Evolutionary conservation across 1,140 invertebrate genomes (phyloP), one percentile per base, ranked within the genome.

Genomic region (Cydia amplana): DNA sequence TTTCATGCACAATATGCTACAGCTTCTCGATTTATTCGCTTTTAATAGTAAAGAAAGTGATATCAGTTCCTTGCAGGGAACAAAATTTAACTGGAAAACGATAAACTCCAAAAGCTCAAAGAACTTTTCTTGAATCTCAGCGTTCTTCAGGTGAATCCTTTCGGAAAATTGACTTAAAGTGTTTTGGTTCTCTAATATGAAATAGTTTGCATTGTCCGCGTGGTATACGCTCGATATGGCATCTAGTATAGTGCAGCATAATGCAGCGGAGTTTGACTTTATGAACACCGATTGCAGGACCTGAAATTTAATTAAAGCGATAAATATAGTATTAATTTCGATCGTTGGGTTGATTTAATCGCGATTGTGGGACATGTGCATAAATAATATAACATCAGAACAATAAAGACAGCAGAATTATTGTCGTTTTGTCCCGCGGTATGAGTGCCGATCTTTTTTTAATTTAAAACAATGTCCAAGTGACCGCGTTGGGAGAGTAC

Each of bases 51-150:
- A 95, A 77, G 98, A 99, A 46, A 99, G 94, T 55, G 98, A 98
- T 87, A 99, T 99, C 74, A 99, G 95, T 94, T 99, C 99, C 94
- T 99, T 99, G 92, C 98, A 99, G 74, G 99, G 99, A 78, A 99
- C 98, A 94, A 99, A 99, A 91, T 99, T 99, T 82, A 99, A 93
- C 91, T 99, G 97, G 93, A 99, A 99, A 16, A 99, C 98, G 76
- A 99, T 96, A 88, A 99, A 99, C 92, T 99, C 98, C 32, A 99
- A 86, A 32, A 99, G 90, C 90, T 99, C 97, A 93, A 99, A 99
- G 87, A 99, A 98, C 90, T 99, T 99, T 84, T 97, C 95, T 94
- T 99, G 98, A 82, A 99, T 97, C 90, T 98, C 97, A 1, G 94
- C 93, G 76, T 96, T 96, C 93, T 99, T 99, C 3, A 95, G 90